Base-by-base conservation (phyloP, 1,140 invertebrate genomes). In the Chironomus tepperi region DNA sequence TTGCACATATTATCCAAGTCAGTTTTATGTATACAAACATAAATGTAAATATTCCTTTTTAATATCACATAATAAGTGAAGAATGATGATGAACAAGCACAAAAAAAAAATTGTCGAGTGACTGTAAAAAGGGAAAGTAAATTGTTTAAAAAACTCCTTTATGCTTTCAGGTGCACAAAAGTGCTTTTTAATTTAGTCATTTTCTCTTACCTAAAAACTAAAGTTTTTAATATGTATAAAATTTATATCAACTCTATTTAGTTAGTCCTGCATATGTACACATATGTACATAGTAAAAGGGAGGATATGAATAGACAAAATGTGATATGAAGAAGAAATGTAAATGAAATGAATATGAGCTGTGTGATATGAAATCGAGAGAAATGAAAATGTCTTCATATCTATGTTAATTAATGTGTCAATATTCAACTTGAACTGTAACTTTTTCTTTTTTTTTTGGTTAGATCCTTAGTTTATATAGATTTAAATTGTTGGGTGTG, bases 351-450 rank as follows among this genome's bases (percentile, higher is more conserved):
- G 24, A 34, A 34, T 34, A 34, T 34, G 24, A 34, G 24, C 24
- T 34, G 24, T 34, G 24, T 34, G 24, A 34, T 34, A 34, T 34
- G 24, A 34, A 2, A 34, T 34, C 1, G 24, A 57, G 47, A n/a
- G 47, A 57, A 57, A n/a, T 57, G 12, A 57, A 34, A 70, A 21
- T 18, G 65, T 70, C 65, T 18, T 70, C 18, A 70, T 19, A 34
- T 34, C 24, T 34, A 70, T 70, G 65, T 70, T 70, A 70, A 70
- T 70, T 70, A 18, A 70, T 70, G 65, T 70, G 65, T 70, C 65
- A 70, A 70, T 70, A 70, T 70, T 70, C 65, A 70, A 67, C 15
- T 67, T 47, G 43, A 57, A n/a, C 12, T n/a, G 5, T 15, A 15
- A 57, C 10, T n/a, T 12, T 47, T 8, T 10, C 5, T 5, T 34